Conservation (phyloP, 2,888 invertebrate genomes). For the Cosmia trapezina region DNA sequence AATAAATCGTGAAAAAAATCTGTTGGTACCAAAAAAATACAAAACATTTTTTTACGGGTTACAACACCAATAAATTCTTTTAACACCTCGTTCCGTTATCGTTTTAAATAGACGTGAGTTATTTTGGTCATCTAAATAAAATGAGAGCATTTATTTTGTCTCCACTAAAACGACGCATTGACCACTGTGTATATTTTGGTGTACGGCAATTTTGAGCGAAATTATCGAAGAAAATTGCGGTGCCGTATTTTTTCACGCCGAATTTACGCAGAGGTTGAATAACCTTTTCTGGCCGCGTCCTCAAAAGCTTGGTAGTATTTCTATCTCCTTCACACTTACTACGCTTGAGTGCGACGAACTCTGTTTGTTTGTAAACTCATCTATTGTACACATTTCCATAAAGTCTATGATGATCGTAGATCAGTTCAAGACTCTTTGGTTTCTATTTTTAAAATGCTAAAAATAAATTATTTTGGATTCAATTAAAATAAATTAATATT, state of each 20-base stretch:
- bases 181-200: constrained; percentile 42
- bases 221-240: constrained; percentile 76
- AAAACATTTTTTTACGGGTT: constrained; percentile 23
- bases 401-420: constrained; percentile 52
- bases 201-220: constrained; percentile 59
- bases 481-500: not conserved
- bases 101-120: constrained; percentile 33
- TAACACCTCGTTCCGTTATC: constrained; percentile 26
- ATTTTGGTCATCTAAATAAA: constrained; percentile 23
- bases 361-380: constrained; percentile 84
- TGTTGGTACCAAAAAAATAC: not conserved
- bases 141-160: constrained; percentile 19
- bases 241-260: constrained; percentile 76
- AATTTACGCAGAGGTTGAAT: constrained; percentile 81
- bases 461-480: not conserved
- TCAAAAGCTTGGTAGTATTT: constrained; percentile 70
- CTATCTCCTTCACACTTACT: constrained; percentile 72
- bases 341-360: constrained; percentile 75
- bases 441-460: constrained; percentile 22
- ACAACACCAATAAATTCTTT: constrained; percentile 49
- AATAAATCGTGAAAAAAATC: constrained; percentile 4
- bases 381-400: constrained; percentile 72
- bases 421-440: constrained; percentile 7
- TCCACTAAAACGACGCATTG: not conserved
- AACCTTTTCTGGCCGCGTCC: constrained; percentile 79